Evolutionary conservation across 2,888 invertebrate genomes (phyloP).

Genomic region (Hemithea aestivaria): DNA sequence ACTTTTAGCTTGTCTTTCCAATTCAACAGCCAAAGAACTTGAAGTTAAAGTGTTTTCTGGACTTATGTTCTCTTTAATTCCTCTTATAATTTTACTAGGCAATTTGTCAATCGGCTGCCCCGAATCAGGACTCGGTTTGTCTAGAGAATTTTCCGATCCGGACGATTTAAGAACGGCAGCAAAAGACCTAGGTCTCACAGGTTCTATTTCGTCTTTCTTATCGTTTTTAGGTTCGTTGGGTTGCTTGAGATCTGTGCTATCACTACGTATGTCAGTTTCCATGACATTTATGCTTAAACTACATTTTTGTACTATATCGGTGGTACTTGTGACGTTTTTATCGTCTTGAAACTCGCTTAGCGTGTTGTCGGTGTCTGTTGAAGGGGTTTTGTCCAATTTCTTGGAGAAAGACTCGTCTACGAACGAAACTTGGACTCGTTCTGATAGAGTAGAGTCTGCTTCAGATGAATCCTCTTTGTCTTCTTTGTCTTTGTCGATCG

Average conservation of each 20-base stretch:
- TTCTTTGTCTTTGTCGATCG: constrained; percentile 48
- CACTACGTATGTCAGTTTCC: constrained; percentile 44
- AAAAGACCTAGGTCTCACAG: constrained; percentile 57
- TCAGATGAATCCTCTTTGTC: constrained; percentile 62
- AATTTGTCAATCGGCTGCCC: constrained; percentile 70
- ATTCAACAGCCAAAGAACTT: constrained; percentile 57
- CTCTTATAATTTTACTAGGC: constrained; percentile 76
- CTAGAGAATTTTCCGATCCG: constrained; percentile 64
- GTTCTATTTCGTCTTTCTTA: constrained; percentile 37
- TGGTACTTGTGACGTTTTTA: constrained; percentile 63
- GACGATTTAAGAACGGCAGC: constrained; percentile 68
- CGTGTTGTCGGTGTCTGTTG: constrained; percentile 70
- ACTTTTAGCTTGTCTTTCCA: constrained; percentile 54
- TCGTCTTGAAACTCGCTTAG: constrained; percentile 62
- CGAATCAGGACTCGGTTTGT: constrained; percentile 58
- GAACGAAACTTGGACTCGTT: constrained; percentile 68
- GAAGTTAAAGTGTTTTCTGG: constrained; percentile 79
- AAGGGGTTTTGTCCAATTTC: constrained; percentile 69
- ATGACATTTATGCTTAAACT: constrained; percentile 62
- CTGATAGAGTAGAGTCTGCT: constrained; percentile 68
- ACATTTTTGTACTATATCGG: constrained; percentile 76
- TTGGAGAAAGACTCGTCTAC: constrained; percentile 70
- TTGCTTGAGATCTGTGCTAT: constrained; percentile 63
- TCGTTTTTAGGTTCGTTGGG: constrained; percentile 61
- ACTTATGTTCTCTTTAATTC: constrained; percentile 81